These are phyloP conservation scores for Drosophila burlai DNA, from an alignment of 1,140 invertebrate genomes.

Conservation along the genomic window DNA sequence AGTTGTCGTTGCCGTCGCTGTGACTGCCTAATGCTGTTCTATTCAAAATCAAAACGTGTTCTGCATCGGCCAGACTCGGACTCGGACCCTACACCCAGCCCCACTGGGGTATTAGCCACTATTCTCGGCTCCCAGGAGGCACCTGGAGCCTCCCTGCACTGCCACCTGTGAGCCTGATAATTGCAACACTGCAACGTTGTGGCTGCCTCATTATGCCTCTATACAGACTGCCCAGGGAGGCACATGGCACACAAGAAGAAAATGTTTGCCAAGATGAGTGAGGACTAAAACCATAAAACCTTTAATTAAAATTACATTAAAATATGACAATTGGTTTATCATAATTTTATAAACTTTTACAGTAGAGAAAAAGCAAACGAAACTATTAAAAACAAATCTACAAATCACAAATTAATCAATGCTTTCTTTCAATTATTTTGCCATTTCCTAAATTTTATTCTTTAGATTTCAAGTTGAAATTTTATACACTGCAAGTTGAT, in stretches of 20 bases:
- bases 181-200: constrained; percentile 20
- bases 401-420: too few relatives aligned
- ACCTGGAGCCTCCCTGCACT: background rate
- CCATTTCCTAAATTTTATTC: too few relatives aligned
- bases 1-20: background rate
- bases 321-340: too few relatives aligned
- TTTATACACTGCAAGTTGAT: too few relatives aligned
- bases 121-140: background rate
- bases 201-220: constrained; percentile 55
- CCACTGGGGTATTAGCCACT: background rate
- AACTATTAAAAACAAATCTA: too few relatives aligned
- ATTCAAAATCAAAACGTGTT: constrained; percentile 82
- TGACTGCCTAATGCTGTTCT: constrained; percentile 66
- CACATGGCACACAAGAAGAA: background rate
- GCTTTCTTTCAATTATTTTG: too few relatives aligned
- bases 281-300: too few relatives aligned
- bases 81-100: constrained; percentile 2
- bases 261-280: background rate
- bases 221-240: constrained; percentile 10
- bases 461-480: too few relatives aligned
- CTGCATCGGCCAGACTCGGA: constrained; percentile 19
- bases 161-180: constrained; percentile 3
- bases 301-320: too few relatives aligned
- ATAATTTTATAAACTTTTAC: too few relatives aligned
- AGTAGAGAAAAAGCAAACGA: too few relatives aligned